Evolutionary conservation across 2,888 invertebrate species (phyloP).

Genomic region (Drosophila nr. fundita): DNA sequence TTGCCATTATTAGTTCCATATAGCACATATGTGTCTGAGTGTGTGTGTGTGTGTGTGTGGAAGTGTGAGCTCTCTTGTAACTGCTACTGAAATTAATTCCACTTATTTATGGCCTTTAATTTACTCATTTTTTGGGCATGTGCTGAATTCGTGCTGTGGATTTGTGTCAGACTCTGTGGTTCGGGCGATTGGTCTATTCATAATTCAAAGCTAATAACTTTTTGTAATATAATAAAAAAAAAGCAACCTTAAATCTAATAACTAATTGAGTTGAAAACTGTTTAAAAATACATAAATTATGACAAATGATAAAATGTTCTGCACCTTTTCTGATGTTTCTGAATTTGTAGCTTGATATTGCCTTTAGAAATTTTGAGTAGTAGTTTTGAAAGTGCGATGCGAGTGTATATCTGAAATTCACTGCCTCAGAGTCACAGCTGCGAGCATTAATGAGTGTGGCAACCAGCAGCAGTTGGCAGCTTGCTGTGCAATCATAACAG

Average conservation of each 20-base stretch:
- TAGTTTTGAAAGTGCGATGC: not conserved
- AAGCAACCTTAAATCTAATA: slow-evolving; percentile 6
- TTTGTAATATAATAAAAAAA: slow-evolving; percentile 2
- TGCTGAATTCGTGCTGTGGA: not conserved
- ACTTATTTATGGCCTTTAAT: slow-evolving; percentile 70
- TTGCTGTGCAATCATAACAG: slow-evolving; percentile 13
- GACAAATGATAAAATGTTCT: not conserved
- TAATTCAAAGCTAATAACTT: slow-evolving; percentile 20
- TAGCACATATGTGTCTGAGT: not conserved
- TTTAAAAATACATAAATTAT: not conserved
- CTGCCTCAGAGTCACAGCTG: slow-evolving; percentile 9
- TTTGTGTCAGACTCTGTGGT: slow-evolving; percentile 9
- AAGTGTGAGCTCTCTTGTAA: not conserved
- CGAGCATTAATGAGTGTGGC: slow-evolving; percentile 17
- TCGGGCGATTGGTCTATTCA: slow-evolving; percentile 14
- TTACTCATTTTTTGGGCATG: slow-evolving; percentile 16
- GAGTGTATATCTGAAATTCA: slow-evolving; percentile 5
- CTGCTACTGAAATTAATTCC: slow-evolving; percentile 63
- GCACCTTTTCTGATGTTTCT: not conserved
- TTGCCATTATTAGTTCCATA: slow-evolving; percentile 69
- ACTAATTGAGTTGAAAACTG: not conserved
- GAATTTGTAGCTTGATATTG: not conserved
- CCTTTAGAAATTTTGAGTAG: not conserved
- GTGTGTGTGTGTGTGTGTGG: not conserved
- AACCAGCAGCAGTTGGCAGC: slow-evolving; percentile 2